Evolutionary conservation across 2,113 vertebrate species (phyloP), one percentile per base, ranked within the genome.

Genomic region (Calidris pygmaea): DNA sequence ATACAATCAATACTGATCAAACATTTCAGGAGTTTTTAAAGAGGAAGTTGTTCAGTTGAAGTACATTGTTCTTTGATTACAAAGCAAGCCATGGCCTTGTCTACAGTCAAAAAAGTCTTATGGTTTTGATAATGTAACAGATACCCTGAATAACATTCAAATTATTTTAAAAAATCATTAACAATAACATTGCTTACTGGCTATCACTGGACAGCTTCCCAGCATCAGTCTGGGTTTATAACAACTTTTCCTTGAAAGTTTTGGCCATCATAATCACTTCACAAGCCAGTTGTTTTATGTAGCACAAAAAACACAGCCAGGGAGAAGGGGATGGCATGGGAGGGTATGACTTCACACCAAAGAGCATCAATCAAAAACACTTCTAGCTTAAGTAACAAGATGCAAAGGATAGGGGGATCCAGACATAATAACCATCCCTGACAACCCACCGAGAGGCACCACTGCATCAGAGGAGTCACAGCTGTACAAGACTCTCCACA

Each of bases 321-420:
- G 1, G 27, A n/a, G 21, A 22, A n/a, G 2, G 8, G 15, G 17
- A 9, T 6, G 27, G 10, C 10, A 26, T 1, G 10, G 41, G 32
- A 85, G 32, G 92, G 24, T 12, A 37, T 0, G 1, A 50, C 21
- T 66, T 37, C 23, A 37, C 1, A 2, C 45, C 39, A 62, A 47
- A 90, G 10, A 59, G 6, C 24, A 66, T 26, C 45, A 87, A 32
- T 32, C 39, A 91, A 35, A 53, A 22, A 68, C 29, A 6, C 12
- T 41, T 43, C 22, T 7, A 63, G 6, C 11, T 79, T 45, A 45
- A 73, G 8, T 26, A 66, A 26, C 39, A 65, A 48, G 23, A 59
- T 13, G 8, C 22, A 67, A 74, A 74, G 26, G 16, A 29, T 7
- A 24, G 9, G 7, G 59, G 9, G 4, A 47, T 83, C 17, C 41